These are phyloP conservation scores for Sarcophaga bullata DNA, from an alignment of 1,140 invertebrate genomes.

Conservation along the genomic window DNA sequence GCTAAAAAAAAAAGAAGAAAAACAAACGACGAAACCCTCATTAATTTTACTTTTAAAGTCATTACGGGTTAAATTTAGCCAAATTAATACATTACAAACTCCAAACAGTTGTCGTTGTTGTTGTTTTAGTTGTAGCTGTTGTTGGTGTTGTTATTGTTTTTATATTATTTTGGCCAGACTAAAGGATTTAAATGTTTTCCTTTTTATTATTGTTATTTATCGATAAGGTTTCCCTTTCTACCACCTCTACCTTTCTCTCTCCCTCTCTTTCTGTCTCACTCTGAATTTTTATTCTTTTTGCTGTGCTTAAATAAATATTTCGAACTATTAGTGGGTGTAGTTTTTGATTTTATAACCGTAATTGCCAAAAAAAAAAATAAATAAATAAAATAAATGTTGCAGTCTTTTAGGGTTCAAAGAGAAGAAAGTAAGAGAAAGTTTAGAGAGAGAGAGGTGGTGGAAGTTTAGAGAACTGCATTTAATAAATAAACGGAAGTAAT, in stretches of 20 bases:
- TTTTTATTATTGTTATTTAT: conserved; percentile 32
- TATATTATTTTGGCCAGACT: background rate
- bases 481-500: conserved; percentile 56
- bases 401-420: background rate
- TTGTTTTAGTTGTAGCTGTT: too few species aligned
- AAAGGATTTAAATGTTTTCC: conserved; percentile 16
- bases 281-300: background rate
- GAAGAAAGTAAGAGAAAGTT: conserved; percentile 3
- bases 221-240: background rate
- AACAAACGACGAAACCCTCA: conserved; percentile 56
- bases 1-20: background rate
- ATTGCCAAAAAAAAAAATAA: conserved; percentile 2
- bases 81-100: conserved; percentile 65
- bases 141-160: too few species aligned
- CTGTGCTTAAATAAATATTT: background rate
- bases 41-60: conserved; percentile 67
- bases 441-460: background rate
- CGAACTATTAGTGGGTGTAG: conserved; percentile 24
- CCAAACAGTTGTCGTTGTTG: background rate
- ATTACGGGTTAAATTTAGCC: conserved; percentile 66
- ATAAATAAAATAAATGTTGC: background rate
- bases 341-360: background rate
- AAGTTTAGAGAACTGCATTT: background rate
- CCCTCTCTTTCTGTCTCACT: too few species aligned
- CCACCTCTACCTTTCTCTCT: background rate